Evolutionary conservation across 1,140 invertebrate genomes (phyloP).

Genomic region (Zaprionus lachaisei): DNA sequence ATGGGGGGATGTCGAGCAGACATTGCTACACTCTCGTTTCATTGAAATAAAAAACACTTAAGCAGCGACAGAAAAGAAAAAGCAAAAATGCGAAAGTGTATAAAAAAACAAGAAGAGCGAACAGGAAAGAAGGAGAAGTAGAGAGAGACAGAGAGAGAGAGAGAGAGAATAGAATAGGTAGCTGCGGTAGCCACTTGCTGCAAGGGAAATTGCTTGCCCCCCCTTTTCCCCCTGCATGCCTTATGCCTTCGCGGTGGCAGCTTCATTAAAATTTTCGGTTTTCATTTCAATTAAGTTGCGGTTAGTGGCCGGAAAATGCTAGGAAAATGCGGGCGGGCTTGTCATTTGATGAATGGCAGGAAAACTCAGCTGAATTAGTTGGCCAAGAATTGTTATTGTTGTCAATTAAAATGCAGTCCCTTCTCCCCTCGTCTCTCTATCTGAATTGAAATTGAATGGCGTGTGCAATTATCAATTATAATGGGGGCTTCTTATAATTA

Average conservation of each 20-base stretch:
- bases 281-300: conserved; percentile 77
- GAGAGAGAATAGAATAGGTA: conserved; percentile 15
- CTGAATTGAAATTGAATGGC: conserved; percentile 10
- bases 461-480: conserved; percentile 14
- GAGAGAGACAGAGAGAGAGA: conserved; percentile 4
- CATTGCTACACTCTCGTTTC: conserved; percentile 52
- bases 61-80: conserved; percentile 39
- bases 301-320: conserved; percentile 61
- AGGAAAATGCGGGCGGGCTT: conserved; percentile 16
- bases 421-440: no score
- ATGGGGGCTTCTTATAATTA: conserved; percentile 4
- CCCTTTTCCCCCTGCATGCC: background rate
- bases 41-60: conserved; percentile 76
- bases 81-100: conserved; percentile 12
- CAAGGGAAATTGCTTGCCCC: conserved; percentile 50
- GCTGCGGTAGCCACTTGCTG: conserved; percentile 26
- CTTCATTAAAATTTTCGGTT: conserved; percentile 75
- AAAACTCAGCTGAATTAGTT: conserved; percentile 20
- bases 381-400: conserved; percentile 39
- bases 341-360: conserved; percentile 14
- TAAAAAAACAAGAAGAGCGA: conserved; percentile 9
- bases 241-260: conserved; percentile 32
- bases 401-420: conserved; percentile 32
- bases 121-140: background rate
- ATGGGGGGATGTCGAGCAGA: background rate